Evolutionary conservation across 2,797 vertebrate genomes (phyloP).

Genomic region (Moxostoma hubbsi): DNA sequence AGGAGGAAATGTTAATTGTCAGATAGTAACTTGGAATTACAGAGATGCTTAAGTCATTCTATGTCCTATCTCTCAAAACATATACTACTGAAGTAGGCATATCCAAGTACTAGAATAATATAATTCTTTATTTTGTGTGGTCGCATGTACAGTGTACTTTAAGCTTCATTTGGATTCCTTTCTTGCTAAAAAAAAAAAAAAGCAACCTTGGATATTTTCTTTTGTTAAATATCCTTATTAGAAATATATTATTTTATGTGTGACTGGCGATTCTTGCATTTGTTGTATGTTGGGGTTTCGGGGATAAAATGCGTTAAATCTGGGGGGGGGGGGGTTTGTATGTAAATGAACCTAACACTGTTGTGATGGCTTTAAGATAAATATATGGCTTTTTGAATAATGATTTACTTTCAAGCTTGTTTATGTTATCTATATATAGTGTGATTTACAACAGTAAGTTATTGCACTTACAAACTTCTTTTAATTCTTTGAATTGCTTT

Average conservation of each 20-base stretch:
- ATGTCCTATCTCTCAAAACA: constrained; percentile 51
- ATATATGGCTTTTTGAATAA: constrained; percentile 65
- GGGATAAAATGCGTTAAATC: constrained; percentile 57
- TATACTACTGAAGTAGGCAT: constrained; percentile 84
- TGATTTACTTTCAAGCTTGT: constrained; percentile 70
- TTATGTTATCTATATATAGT: constrained; percentile 70
- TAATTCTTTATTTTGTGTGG: constrained; percentile 67
- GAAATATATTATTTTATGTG: constrained; percentile 64
- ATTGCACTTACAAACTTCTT: constrained; percentile 74
- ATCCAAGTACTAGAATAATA: constrained; percentile 74
- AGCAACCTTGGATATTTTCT: constrained; percentile 66
- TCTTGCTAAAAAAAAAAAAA: constrained; percentile 57
- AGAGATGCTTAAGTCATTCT: constrained; percentile 66
- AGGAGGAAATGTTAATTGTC: constrained; percentile 38
- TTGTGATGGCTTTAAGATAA: constrained; percentile 72
- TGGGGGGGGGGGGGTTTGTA: constrained; percentile 49
- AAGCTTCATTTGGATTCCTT: constrained; percentile 68
- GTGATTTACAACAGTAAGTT: constrained; percentile 86
- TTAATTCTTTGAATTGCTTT: neutral
- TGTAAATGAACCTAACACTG: constrained; percentile 50
- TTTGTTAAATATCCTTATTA: constrained; percentile 69
- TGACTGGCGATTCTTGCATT: constrained; percentile 55
- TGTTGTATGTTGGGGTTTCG: constrained; percentile 54
- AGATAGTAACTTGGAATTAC: constrained; percentile 51
- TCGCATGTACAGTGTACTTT: constrained; percentile 68